Percentiles rank a stretch among this genome's conserved stretches.
phyloP scores from a whole-genome alignment of 2,888 invertebrate genomes.

The Dromius quadrimaculatus region DNA sequence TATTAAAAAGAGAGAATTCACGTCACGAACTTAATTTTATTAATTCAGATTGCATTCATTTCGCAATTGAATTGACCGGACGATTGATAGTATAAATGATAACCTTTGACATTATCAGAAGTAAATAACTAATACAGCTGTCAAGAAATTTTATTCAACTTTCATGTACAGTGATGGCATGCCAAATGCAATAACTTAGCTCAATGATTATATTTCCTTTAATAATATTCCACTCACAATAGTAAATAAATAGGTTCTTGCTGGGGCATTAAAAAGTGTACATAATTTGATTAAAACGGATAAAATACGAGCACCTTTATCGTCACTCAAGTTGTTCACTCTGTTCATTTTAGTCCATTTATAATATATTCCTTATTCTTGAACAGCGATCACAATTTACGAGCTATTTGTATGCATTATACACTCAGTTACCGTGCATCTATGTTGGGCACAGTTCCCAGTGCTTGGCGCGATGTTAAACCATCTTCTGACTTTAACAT shows the following conservation, averaged over 20 bases:
- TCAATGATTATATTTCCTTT: slow-evolving; percentile 48
- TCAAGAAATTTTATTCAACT: slow-evolving; percentile 52
- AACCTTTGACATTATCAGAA: slow-evolving; percentile 4
- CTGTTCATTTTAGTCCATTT: slow-evolving; percentile 5
- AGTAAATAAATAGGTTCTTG: slow-evolving; percentile 51
- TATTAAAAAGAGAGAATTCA: slow-evolving; percentile 32
- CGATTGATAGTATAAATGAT: slow-evolving; percentile 8
- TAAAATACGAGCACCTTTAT: slow-evolving; percentile 49
- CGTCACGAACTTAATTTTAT: slow-evolving; percentile 14
- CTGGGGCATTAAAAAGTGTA: slow-evolving; percentile 47
- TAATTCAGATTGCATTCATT: slow-evolving; percentile 16
- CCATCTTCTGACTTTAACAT: slow-evolving; percentile 34
- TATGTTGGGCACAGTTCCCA: slow-evolving; percentile 49
- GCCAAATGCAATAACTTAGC: slow-evolving; percentile 52
- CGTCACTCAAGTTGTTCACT: slow-evolving; percentile 21
- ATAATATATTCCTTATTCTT: slow-evolving; percentile 36
- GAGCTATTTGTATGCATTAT: slow-evolving; percentile 48
- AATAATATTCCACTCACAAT: slow-evolving; percentile 47
- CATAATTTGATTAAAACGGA: slow-evolving; percentile 43
- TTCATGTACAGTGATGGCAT: slow-evolving; percentile 52
- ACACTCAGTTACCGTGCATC: slow-evolving; percentile 51
- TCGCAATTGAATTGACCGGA: slow-evolving; percentile 35
- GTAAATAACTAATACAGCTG: slow-evolving; percentile 34
- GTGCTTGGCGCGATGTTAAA: slow-evolving; percentile 37
- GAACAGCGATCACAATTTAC: slow-evolving; percentile 52